Base-by-base conservation (phyloP, 2,797 vertebrate species). In the Amniataba percoides region DNA sequence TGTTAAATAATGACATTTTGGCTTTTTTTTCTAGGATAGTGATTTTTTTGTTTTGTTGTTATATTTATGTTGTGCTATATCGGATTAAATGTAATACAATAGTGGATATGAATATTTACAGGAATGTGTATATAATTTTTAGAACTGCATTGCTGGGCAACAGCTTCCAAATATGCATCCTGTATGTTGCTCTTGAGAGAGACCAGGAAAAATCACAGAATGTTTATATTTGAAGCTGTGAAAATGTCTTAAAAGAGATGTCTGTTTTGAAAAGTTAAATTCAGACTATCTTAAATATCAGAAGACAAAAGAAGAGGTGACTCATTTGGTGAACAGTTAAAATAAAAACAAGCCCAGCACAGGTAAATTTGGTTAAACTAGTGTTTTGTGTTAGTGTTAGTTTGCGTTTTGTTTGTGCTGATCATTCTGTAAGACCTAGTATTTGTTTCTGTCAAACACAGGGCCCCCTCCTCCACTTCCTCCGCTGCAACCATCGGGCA, bases 401-500 rank as follows among this genome's bases (percentile, higher is more conserved):
- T 73, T 43, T 6, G 1, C 40, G 3, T 25, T 39, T 53, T 39
- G 14, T n/a, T 48, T 42, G 3, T 48, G 12, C 27, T 34, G 46
- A 5, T 57, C 7, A 18, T 27, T 49, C 34, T 42, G 2, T 69
- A 9, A 52, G 3, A 46, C 36, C 45, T 36, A 19, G 27, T 53
- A 7, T 57, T 66, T 19, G 10, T 61, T 66, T 68, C 53, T 49
- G 0, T 75, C 21, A 89, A 72, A 84, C 82, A 71, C 91, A 99
- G 98, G 97, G 87, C 98, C 97, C 70, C 98, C 97, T 69, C 98
- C 98, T 85, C 98, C 98, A 0, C 96, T 99, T 86, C 98, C 97
- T 83, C 96, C 97, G 16, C 83, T 99, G 58, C 97, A 98, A 82
- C 97, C 97, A 39, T 95, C 97, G 81, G 97, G 97, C 76, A 98